phyloP scores from a whole-genome alignment of 1,140 invertebrate species.

The Antheraea mylitta region DNA sequence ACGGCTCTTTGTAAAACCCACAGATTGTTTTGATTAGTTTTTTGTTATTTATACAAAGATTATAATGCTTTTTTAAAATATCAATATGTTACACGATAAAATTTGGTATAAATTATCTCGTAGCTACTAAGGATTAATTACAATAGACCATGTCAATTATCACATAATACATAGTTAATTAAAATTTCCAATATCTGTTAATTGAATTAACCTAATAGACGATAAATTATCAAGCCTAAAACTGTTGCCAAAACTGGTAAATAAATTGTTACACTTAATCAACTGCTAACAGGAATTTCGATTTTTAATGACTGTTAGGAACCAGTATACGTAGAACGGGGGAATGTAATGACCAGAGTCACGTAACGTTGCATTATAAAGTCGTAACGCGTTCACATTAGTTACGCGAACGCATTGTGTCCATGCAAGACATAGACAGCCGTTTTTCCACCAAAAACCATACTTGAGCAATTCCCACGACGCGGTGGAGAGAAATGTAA shows the following conservation, averaged over 20 bases:
- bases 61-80: too few species aligned
- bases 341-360: conserved; percentile 60
- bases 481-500: background rate
- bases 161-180: too few species aligned
- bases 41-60: too few species aligned
- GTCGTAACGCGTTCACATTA: conserved; percentile 50
- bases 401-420: conserved; percentile 39
- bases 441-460: background rate
- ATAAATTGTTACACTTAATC: background rate
- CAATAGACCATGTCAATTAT: too few species aligned
- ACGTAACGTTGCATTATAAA: conserved; percentile 61
- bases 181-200: background rate
- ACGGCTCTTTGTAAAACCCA: too few species aligned
- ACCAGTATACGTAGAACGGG: conserved; percentile 28
- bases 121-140: too few species aligned
- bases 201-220: too few species aligned
- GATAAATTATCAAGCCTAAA: background rate
- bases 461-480: background rate
- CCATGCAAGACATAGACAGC: background rate
- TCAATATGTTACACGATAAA: too few species aligned
- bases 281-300: conserved; percentile 6
- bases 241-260: background rate
- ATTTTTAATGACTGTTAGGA: conserved; percentile 10
- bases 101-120: too few species aligned
- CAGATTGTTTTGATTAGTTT: too few species aligned